Evolutionary conservation across 2,888 invertebrate genomes (phyloP).

Genomic region (Cephus runcator): DNA sequence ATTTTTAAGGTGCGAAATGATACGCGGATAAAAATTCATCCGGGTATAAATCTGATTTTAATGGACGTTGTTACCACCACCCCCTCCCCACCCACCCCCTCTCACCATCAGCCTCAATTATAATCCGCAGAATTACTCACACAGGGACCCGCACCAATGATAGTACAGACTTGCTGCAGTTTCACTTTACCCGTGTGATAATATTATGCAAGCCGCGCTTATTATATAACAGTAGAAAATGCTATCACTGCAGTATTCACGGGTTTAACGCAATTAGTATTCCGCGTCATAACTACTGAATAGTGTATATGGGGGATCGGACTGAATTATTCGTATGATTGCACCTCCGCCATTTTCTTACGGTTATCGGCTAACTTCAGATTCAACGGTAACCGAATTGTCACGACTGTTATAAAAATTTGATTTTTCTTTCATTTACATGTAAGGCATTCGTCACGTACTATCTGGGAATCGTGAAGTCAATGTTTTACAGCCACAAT

Average conservation of each 20-base stretch:
- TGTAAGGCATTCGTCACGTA: background rate
- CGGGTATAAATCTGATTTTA: slow-evolving; percentile 45
- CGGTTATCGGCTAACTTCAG: background rate
- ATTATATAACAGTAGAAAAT: background rate
- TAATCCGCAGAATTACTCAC: slow-evolving; percentile 40
- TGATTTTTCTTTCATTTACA: background rate
- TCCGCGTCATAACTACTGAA: background rate
- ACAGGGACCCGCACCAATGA: slow-evolving; percentile 29
- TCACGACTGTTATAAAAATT: background rate
- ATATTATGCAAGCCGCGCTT: background rate
- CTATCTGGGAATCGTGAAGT: background rate
- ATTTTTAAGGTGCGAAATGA: background rate
- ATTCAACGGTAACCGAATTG: background rate
- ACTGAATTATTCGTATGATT: background rate
- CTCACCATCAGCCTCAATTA: slow-evolving; percentile 28
- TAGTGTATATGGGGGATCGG: background rate
- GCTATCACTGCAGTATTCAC: background rate
- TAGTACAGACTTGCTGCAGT: slow-evolving; percentile 24
- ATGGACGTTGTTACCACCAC: slow-evolving; percentile 37
- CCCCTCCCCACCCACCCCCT: no score
- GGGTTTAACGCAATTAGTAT: background rate
- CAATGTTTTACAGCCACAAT: background rate
- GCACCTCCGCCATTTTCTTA: background rate
- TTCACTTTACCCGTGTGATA: background rate
- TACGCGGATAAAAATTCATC: slow-evolving; percentile 27